Conservation (phyloP, 2,113 vertebrate genomes). For the Passer montanus region DNA sequence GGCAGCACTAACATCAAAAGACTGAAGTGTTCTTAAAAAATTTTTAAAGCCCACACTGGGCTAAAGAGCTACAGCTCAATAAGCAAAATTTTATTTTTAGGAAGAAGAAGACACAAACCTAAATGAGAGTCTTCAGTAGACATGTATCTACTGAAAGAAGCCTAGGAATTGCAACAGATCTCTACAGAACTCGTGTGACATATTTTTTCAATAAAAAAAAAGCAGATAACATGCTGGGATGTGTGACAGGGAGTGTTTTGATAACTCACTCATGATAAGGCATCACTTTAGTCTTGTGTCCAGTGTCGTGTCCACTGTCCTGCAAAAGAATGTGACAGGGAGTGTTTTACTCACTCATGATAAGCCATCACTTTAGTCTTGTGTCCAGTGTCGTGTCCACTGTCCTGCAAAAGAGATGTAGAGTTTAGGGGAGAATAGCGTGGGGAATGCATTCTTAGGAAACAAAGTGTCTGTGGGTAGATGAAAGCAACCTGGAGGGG, state of each 20-base stretch:
- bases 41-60: neutral
- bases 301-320: neutral
- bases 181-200: neutral
- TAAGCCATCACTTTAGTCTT: neutral
- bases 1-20: neutral
- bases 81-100: neutral
- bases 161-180: neutral
- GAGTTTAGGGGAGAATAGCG: neutral
- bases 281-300: neutral
- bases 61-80: neutral
- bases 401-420: neutral
- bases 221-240: neutral
- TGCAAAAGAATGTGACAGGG: neutral
- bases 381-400: neutral
- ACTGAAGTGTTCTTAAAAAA: neutral
- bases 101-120: neutral
- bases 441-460: neutral
- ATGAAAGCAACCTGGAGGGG: neutral
- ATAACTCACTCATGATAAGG: neutral
- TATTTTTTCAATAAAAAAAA: neutral
- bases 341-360: neutral
- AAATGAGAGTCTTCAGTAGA: neutral
- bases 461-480: neutral
- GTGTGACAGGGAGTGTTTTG: neutral
- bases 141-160: neutral